These are phyloP conservation scores for Puma concolor DNA, from an alignment of 2,113 vertebrate genomes.

Conservation along the genomic window DNA sequence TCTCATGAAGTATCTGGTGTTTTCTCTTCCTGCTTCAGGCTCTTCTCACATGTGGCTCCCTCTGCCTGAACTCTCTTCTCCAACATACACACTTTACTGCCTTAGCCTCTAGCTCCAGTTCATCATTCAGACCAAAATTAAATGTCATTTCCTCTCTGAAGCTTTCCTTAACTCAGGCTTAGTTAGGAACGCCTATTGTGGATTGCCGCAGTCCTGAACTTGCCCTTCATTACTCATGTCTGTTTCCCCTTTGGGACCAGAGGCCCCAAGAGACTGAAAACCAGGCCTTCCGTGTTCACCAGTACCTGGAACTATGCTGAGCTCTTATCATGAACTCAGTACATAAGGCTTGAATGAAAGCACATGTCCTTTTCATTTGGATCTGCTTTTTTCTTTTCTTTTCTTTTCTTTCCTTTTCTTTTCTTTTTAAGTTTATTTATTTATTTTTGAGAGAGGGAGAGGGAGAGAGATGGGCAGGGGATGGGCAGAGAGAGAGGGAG, in stretches of 20 bases:
- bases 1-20: not conserved
- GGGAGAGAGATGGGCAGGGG: too few relatives aligned
- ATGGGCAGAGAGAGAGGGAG: too few relatives aligned
- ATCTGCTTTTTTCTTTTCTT: not conserved
- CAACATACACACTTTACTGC: not conserved
- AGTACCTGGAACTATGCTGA: not conserved
- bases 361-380: not conserved
- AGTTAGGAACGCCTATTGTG: not conserved
- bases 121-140: not conserved
- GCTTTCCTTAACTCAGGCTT: not conserved
- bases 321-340: not conserved
- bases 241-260: not conserved
- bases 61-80: not conserved
- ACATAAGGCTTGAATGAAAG: not conserved
- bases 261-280: not conserved
- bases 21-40: not conserved
- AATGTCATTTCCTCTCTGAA: not conserved
- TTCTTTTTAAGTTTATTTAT: too few relatives aligned
- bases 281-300: not conserved
- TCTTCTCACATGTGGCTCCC: not conserved
- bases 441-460: too few relatives aligned
- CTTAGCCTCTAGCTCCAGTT: not conserved
- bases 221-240: not conserved
- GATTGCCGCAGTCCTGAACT: not conserved
- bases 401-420: not conserved